Base-by-base conservation (phyloP, 2,797 vertebrate species). In the Chromobotia macracanthus region DNA sequence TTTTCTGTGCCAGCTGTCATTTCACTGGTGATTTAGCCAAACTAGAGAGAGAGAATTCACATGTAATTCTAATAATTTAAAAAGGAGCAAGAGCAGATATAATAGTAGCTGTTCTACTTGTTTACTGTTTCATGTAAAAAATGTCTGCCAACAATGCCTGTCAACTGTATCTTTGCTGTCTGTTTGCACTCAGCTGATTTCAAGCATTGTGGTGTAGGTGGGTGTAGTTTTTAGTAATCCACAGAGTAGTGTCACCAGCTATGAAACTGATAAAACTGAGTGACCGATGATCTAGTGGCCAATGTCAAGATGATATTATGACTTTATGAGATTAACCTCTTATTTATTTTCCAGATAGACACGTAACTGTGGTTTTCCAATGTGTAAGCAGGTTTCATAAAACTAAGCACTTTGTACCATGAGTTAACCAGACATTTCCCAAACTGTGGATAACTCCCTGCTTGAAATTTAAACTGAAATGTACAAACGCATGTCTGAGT, bases 281-380 rank as follows among this genome's bases (percentile, higher is more conserved):
- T n/a, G n/a, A n/a, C n/a, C n/a, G n/a, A n/a, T n/a, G n/a, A n/a
- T n/a, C n/a, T n/a, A n/a, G n/a, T n/a, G n/a, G 2, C 41, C 6
- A 12, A 8, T 44, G 41, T 12, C 41, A 48, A 48, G 44, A 48
- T 3, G 10, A 48, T 48, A 48, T 48, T 11, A 2, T 48, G 13
- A 48, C 44, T 11, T 48, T 48, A 48, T 48, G 44, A 48, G 13
- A 13, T 15, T 48, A 11, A 48, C 44, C 44, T 48, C 2, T 12
- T 15, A 11, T 48, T 15, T 48, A 3, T 1, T 15, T 48, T 71
- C 18, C 3, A 53, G 56, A 8, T 28, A 31, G 2, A 82, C 68
- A 82, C 80, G 78, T 41, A 75, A 25, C 79, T 84, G 84, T 88
- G 77, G 88, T 89, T 90, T 82, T 72, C 28, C 77, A 83, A 76